Base-by-base conservation (phyloP, 2,797 vertebrate species). In the Melanotaenia maccullochi region DNA sequence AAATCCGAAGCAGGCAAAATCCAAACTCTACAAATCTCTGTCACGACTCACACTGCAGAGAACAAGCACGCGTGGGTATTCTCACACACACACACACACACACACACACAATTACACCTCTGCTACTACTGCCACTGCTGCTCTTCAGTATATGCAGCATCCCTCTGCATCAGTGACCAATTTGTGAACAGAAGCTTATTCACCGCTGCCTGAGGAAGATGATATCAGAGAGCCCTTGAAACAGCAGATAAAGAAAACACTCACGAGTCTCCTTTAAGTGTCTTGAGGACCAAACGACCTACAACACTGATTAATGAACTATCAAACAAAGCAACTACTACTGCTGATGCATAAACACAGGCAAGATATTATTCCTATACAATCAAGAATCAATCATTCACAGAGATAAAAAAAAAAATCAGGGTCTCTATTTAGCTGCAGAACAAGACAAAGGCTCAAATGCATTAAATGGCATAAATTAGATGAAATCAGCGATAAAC, bases 1-100 rank as follows among this genome's bases (percentile, higher is more conserved):
- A 70, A 68, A 79, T 71, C 70, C 60, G 47, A 54, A 30, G 28
- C 60, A 54, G 36, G 65, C 35, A 70, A 59, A 60, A 30, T 71
- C 44, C 52, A 54, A 54, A 35, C 68, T 75, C 78, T 51, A 49
- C 72, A 65, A 75, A 69, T 76, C 79, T 76, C 71, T 56, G 84
- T 89, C 88, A 90, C 83, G 85, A 91, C 84, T 84, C 86, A 69
- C 75, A 62, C 85, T 84, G 82, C 86, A 81, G 85, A 88, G 71
- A 71, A 44, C 51, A 25, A 64, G 60, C 76, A 59, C 2, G 51
- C 70, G 9, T 73, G 68, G 60, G 75, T 75, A 74, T 64, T 51
- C 22, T 35, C 67, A 11, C 51, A 59, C 28, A 30, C 28, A 30
- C 28, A 28, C 28, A 28, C 28, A 30, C 28, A 28, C 28, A 30